Evolutionary conservation across 2,797 vertebrate species (phyloP).

Genomic region (Coranthus polyacanthus): DNA sequence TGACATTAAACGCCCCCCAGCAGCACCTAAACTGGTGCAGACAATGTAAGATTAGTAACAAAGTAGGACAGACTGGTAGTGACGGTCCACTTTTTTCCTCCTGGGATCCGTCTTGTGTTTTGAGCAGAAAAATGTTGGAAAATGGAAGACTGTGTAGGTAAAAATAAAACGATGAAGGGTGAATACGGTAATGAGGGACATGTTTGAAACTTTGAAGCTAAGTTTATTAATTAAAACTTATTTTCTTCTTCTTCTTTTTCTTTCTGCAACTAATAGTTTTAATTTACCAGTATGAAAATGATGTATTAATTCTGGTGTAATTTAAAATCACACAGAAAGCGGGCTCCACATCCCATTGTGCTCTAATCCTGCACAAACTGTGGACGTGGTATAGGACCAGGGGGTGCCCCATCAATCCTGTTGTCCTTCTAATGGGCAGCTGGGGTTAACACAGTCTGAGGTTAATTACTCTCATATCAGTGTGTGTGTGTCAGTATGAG

Average conservation of each 20-base stretch:
- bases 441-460: conserved; percentile 85
- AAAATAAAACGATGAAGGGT: neutral
- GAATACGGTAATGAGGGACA: neutral
- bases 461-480: conserved; percentile 89
- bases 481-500: conserved; percentile 58
- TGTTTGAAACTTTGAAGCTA: too few species aligned
- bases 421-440: conserved; percentile 87
- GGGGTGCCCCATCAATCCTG: conserved; percentile 85
- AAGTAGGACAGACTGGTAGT: conserved; percentile 68
- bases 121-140: conserved; percentile 26
- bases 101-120: conserved; percentile 50
- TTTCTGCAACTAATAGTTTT: too few species aligned
- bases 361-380: conserved; percentile 54
- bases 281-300: too few species aligned
- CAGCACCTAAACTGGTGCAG: conserved; percentile 63
- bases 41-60: conserved; percentile 63
- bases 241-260: too few species aligned
- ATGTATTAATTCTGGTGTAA: neutral
- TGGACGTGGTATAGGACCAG: conserved; percentile 75
- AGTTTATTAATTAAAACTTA: neutral
- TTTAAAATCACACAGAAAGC: conserved; percentile 20
- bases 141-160: too few species aligned
- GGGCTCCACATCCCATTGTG: conserved; percentile 27
- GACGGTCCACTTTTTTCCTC: conserved; percentile 57
- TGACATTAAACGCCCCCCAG: conserved; percentile 41